Percentiles rank a stretch among this genome's conserved stretches.
Conservation (phyloP, 2,113 vertebrate genomes). For the Hemicordylus capensis region DNA sequence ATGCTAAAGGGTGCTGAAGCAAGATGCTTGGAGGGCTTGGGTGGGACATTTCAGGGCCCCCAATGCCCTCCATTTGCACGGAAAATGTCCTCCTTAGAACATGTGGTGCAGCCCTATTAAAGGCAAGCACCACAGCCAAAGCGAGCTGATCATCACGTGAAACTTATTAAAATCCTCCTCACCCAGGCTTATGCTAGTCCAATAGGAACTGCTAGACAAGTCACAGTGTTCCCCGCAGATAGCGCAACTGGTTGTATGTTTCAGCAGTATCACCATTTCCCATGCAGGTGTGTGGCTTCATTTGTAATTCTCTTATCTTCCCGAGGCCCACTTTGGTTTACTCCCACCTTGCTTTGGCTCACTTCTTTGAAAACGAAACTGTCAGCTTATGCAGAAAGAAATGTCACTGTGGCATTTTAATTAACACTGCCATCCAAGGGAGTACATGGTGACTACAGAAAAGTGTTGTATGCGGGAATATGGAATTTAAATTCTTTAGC, state of each 20-base stretch:
- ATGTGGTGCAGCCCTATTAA: too few relatives aligned
- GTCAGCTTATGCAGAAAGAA: constrained; percentile 45
- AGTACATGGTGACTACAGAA: constrained; percentile 30
- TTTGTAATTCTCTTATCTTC: constrained; percentile 30
- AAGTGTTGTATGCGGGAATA: constrained; percentile 21
- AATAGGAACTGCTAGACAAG: neutral
- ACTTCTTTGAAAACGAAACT: constrained; percentile 46
- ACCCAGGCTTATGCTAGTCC: neutral
- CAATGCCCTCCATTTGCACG: too few relatives aligned
- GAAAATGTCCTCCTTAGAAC: neutral
- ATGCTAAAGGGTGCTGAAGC: neutral
- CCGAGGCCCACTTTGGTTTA: neutral
- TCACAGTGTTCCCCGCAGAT: constrained; percentile 23
- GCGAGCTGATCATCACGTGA: constrained; percentile 38
- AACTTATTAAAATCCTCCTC: constrained; percentile 32
- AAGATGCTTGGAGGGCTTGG: neutral
- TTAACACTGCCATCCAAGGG: constrained; percentile 47
- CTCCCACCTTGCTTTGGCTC: constrained; percentile 28
- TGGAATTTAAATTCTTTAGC: constrained; percentile 41
- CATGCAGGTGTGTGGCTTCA: constrained; percentile 32
- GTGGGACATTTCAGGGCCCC: neutral
- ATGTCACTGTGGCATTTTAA: constrained; percentile 63
- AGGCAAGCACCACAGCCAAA: neutral
- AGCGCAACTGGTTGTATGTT: constrained; percentile 19
- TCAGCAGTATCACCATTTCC: neutral